These are phyloP conservation scores for Schizotus pectinicornis DNA, from an alignment of 2,888 invertebrate species.

Conservation along the genomic window DNA sequence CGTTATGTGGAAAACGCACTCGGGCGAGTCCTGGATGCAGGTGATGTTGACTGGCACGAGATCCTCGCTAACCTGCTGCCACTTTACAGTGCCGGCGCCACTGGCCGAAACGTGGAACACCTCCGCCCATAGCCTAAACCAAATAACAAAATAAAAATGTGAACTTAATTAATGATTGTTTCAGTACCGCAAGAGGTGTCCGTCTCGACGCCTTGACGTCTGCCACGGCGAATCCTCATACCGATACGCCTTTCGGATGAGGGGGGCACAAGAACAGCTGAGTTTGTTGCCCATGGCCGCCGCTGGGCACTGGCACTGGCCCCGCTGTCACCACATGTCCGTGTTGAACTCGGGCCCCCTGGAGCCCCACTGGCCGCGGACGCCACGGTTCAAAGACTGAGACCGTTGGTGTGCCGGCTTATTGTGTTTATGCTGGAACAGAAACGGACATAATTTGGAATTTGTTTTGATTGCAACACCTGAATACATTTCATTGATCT, in stretches of 20 bases:
- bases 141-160: conserved; percentile 14
- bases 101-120: conserved; percentile 97
- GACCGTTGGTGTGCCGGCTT: conserved; percentile 69
- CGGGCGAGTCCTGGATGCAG: conserved; percentile 95
- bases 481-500: background rate
- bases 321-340: conserved; percentile 84
- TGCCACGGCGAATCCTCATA: conserved; percentile 97
- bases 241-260: conserved; percentile 95
- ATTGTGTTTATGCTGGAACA: conserved; percentile 65
- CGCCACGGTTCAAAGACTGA: conserved; percentile 77
- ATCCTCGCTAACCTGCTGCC: conserved; percentile 98
- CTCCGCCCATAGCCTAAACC: conserved; percentile 96
- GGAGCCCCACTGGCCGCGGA: conserved; percentile 54
- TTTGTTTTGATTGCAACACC: conserved; percentile 7
- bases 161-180: background rate
- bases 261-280: conserved; percentile 95
- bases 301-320: conserved; percentile 62
- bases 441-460: conserved; percentile 7
- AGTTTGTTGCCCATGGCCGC: conserved; percentile 94
- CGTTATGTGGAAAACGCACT: conserved; percentile 97
- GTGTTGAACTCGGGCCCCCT: conserved; percentile 54
- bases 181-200: conserved; percentile 84
- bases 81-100: conserved; percentile 91
- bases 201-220: conserved; percentile 82
- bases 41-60: conserved; percentile 98